Evolutionary conservation across 2,113 vertebrate species (phyloP), one percentile per base, ranked within the genome.

Genomic region (Bostrychus sinensis): DNA sequence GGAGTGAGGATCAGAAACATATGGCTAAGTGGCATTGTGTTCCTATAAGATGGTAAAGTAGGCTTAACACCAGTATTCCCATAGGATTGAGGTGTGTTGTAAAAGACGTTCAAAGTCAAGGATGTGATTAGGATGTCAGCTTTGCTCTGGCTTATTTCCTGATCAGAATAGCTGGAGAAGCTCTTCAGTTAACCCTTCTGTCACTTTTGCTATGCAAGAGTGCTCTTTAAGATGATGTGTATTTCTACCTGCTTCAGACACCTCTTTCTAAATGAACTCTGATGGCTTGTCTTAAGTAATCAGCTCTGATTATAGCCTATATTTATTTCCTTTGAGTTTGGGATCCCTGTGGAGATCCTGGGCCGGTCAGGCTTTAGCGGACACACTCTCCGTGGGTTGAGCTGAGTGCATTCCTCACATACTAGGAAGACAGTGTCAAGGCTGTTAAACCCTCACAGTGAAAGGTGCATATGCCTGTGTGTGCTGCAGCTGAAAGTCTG

Each of bases 351-450:
- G 46, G 48, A 81, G 62, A 81, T 28, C 76, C 28, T 73, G 38
- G 17, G 10, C 36, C 53, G 51, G 45, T 75, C 62, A 32, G 55
- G 45, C 51, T 55, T 75, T 70, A 82, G 81, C 25, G 4, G 62
- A 64, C 54, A 42, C 60, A 42, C 53, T 37, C n/a, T n/a, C 56
- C 4, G 37, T 34, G 41, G 69, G 82, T 62, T 63, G 70, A 58
- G 60, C 42, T 38, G 4, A 2, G 46, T 45, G 62, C 85, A 89
- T 89, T 86, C 80, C 42, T 75, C 63, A 72, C 71, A 86, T 87
- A 83, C 80, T 91, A 75, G 67, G 85, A 84, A 69, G 58, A 78
- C 60, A 57, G 57, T 80, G 80, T 78, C 75, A 81, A 72, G 38
- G 73, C 56, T 63, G 57, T 83, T 75, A 85, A 88, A 89, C 30